Evolutionary conservation across 2,797 vertebrate genomes (phyloP).

Genomic region (Hemitrygon akajei): DNA sequence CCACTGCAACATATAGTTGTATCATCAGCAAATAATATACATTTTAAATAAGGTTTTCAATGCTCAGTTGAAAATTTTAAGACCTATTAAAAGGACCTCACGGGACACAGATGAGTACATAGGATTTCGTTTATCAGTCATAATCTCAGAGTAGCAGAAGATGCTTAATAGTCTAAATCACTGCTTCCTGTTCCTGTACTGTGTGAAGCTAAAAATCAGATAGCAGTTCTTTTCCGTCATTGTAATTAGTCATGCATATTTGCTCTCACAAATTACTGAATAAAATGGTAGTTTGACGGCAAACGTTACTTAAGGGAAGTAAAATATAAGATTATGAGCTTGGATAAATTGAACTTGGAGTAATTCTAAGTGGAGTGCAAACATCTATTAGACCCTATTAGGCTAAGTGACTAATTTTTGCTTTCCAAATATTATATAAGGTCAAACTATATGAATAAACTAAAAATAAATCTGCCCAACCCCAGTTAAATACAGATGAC

Average conservation of each 20-base stretch:
- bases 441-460: background rate
- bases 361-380: too few species aligned
- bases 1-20: too few species aligned
- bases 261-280: background rate
- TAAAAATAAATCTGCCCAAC: background rate
- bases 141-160: background rate
- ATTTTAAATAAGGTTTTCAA: too few species aligned
- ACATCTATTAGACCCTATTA: too few species aligned
- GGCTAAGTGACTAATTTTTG: background rate
- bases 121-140: background rate
- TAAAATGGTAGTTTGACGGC: background rate
- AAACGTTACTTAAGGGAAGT: background rate
- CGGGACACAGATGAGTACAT: background rate
- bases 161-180: background rate
- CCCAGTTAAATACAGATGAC: background rate
- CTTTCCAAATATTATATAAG: background rate
- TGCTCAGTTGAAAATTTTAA: too few species aligned
- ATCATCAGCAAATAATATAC: too few species aligned
- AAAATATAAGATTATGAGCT: background rate
- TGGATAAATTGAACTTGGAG: too few species aligned
- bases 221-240: background rate
- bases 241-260: background rate
- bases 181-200: background rate
- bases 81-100: background rate
- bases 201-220: background rate